These are phyloP conservation scores for Ceratina japonica DNA, from an alignment of 1,140 invertebrate genomes.

Conservation along the genomic window DNA sequence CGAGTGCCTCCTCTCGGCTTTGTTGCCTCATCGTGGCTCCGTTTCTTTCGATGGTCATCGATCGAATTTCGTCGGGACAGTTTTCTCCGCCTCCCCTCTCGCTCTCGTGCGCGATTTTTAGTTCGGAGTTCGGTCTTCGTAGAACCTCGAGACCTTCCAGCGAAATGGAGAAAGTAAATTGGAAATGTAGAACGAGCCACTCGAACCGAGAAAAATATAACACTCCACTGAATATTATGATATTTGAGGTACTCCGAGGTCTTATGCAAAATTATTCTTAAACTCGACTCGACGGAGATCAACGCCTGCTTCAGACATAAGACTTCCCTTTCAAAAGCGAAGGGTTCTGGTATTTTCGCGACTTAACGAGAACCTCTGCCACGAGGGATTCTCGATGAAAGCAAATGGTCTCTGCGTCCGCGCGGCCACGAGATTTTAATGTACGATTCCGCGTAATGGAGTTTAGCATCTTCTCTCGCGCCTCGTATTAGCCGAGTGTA, in stretches of 20 bases:
- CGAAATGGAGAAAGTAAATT: neutral
- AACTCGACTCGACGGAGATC: too few species aligned
- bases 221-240: too few species aligned
- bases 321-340: neutral
- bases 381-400: constrained; percentile 38
- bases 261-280: too few species aligned
- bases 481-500: constrained; percentile 13
- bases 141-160: neutral
- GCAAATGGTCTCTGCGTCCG: constrained; percentile 46
- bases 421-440: constrained; percentile 51
- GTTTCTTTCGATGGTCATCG: constrained; percentile 15
- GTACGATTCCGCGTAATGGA: constrained; percentile 46
- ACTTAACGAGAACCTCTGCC: constrained; percentile 48
- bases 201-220: too few species aligned
- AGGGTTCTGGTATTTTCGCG: neutral
- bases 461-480: constrained; percentile 31
- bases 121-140: neutral
- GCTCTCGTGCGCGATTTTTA: constrained; percentile 6
- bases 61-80: constrained; percentile 17
- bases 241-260: too few species aligned
- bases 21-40: neutral
- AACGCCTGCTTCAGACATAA: too few species aligned
- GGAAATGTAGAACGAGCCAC: neutral
- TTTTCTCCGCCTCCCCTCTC: neutral
- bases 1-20: neutral